A percentile compares a stretch with the other conserved stretches of the same genome.
These are phyloP conservation scores for Neria commutata DNA, from an alignment of 2,888 invertebrate genomes.

Conservation along the genomic window DNA sequence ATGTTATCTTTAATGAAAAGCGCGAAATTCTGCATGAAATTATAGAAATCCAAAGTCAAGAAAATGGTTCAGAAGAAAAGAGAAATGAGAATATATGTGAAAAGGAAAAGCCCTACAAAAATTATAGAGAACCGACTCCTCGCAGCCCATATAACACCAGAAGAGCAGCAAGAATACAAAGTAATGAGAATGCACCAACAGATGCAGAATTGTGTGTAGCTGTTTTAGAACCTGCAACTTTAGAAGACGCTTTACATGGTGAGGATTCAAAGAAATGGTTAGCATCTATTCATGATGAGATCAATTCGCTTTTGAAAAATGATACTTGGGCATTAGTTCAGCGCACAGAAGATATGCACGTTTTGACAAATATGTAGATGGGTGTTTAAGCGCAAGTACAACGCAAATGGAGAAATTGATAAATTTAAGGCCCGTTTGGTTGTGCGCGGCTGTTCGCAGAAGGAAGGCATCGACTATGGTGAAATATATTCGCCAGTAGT, in stretches of 20 bases:
- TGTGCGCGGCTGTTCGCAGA: constrained; percentile 30
- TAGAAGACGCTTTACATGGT: constrained; percentile 18
- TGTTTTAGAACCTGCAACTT: constrained; percentile 16
- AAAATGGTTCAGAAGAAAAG: background rate
- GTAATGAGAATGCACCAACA: background rate
- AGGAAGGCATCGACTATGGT: constrained; percentile 30
- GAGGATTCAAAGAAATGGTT: constrained; percentile 64
- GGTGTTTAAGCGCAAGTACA: constrained; percentile 18
- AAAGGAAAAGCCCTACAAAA: constrained; percentile 11
- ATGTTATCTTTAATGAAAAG: constrained; percentile 20
- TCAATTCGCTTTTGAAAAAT: constrained; percentile 61
- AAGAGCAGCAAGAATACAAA: constrained; percentile 4
- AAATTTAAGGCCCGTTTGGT: constrained; percentile 29
- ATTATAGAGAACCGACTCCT: constrained; percentile 15
- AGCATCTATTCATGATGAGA: constrained; percentile 81
- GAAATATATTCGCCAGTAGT: constrained; percentile 34
- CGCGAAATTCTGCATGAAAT: background rate
- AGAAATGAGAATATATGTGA: background rate
- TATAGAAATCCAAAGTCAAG: background rate
- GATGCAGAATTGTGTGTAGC: constrained; percentile 11
- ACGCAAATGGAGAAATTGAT: constrained; percentile 15
- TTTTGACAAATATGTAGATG: too few species aligned
- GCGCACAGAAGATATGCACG: constrained; percentile 11
- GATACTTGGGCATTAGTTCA: constrained; percentile 18
- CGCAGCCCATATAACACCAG: constrained; percentile 11